Base-by-base conservation (phyloP, 2,797 vertebrate genomes). In the Hippocampus kuda region DNA sequence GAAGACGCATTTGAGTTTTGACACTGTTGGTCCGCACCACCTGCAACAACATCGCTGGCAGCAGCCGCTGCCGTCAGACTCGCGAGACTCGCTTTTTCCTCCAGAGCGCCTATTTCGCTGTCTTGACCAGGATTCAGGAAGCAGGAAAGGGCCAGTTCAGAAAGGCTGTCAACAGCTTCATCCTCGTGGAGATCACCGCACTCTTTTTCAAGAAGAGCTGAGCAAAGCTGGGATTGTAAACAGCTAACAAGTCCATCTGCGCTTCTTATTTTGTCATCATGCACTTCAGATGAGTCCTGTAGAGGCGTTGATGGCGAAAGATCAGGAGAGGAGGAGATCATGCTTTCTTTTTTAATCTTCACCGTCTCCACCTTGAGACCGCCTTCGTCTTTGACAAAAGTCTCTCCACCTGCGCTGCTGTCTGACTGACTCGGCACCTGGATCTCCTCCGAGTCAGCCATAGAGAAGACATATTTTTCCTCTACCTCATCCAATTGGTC, bases 371-470 rank as follows among this genome's bases (percentile, higher is more conserved):
- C 71, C 60, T 80, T 78, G 7, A 73, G 77, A 18, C 92, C 93
- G 2, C 93, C 93, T 57, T 81, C 87, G 1, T 74, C 84, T 63
- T 90, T 90, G 26, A 90, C 82, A 34, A 88, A 83, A 1, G 74
- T 30, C 24, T 85, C 70, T 2, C 70, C 80, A 13, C 75, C 81
- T 0, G 83, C 77, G 0, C 90, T 85, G 20, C 93, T 92, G 77
- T 98, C 94, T 0, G 95, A 98, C 75, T 97, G 96, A 82, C 95
- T 97, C 8, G 97, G 95, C 75, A 96, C 88, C 81, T 98, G 95
- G 41, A 93, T 89, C 64, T 98, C 97, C 72, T 98, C 95, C 0
- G 57, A 70, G 68, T 90, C 83, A 76, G 85, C 68, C 70, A 81
- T 85, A 11, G 69, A 68, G 3, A 83, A 77, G 68, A 81, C 78